These are phyloP conservation scores for Argyra leucocephala DNA, from an alignment of 2,888 invertebrate species.

Conservation along the genomic window DNA sequence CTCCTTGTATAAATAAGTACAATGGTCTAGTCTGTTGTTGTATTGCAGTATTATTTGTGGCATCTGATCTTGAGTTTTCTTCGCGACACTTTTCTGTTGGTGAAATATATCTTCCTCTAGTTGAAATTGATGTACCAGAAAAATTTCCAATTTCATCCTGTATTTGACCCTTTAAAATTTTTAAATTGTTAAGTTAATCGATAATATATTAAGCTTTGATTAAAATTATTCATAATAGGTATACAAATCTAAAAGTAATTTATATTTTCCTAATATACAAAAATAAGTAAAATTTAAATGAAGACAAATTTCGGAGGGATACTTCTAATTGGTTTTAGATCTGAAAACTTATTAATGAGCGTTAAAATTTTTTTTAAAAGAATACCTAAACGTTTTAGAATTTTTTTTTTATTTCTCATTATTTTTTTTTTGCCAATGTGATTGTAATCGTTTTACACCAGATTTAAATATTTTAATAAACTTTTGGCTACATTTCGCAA, in stretches of 20 bases:
- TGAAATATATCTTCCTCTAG: constrained; percentile 45
- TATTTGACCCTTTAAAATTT: constrained; percentile 37
- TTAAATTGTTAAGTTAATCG: not conserved
- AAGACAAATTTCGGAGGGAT: no score
- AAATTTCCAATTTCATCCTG: constrained; percentile 46
- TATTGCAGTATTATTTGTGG: constrained; percentile 22
- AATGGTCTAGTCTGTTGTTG: constrained; percentile 39
- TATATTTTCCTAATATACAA: no score
- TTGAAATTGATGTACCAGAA: constrained; percentile 45
- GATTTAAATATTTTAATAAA: not conserved
- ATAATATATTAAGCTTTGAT: no score
- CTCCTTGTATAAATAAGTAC: constrained; percentile 44
- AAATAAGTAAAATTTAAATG: no score
- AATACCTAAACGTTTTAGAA: no score
- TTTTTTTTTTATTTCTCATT: no score
- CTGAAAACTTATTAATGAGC: no score
- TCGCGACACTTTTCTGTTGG: constrained; percentile 26
- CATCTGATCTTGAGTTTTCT: constrained; percentile 27
- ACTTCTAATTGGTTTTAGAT: no score
- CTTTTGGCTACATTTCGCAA: not conserved
- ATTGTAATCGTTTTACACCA: not conserved
- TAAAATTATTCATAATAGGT: no score
- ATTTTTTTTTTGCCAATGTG: not conserved
- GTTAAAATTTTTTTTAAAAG: no score
- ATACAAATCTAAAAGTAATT: no score